Conservation (phyloP, 2,888 invertebrate genomes). For the Lasioglossum leucozonium region DNA sequence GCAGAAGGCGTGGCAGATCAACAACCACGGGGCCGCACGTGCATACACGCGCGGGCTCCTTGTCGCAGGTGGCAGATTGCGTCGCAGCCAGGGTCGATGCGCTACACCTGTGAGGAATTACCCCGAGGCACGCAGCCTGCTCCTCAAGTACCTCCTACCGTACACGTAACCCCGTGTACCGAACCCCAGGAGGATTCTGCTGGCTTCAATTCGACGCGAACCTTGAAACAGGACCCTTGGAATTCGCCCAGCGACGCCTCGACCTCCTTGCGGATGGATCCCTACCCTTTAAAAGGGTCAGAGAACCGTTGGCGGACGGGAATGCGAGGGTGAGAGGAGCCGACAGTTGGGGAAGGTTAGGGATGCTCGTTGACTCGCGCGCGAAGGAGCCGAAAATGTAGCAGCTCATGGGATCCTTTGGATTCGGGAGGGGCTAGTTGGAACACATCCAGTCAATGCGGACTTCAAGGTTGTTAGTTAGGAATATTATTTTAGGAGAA, state of each 20-base stretch:
- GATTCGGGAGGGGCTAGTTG: background rate
- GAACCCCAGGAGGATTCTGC: background rate
- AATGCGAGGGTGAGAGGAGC: background rate
- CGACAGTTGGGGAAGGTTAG: background rate
- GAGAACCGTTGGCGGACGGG: background rate
- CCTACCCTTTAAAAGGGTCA: slow-evolving; percentile 18
- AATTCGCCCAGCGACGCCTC: slow-evolving; percentile 33
- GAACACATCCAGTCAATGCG: background rate
- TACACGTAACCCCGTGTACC: slow-evolving; percentile 31
- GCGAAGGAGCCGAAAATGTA: background rate
- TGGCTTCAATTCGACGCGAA: slow-evolving; percentile 25
- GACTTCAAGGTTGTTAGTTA: background rate
- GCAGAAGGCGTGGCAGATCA: slow-evolving; percentile 46
- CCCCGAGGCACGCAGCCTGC: slow-evolving; percentile 70
- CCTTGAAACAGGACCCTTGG: slow-evolving; percentile 62
- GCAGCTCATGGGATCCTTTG: background rate
- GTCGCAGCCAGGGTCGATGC: slow-evolving; percentile 58
- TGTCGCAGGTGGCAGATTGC: slow-evolving; percentile 71
- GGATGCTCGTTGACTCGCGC: background rate
- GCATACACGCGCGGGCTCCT: slow-evolving; percentile 18
- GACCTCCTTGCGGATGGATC: slow-evolving; percentile 32
- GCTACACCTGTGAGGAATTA: slow-evolving; percentile 76
- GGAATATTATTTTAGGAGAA: background rate
- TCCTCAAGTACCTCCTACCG: slow-evolving; percentile 56
- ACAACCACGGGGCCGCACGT: slow-evolving; percentile 25